Percentiles rank a stretch among this genome's conserved stretches.
phyloP scores from a whole-genome alignment of 2,888 invertebrate genomes.

The Synergus gifuensis region DNA sequence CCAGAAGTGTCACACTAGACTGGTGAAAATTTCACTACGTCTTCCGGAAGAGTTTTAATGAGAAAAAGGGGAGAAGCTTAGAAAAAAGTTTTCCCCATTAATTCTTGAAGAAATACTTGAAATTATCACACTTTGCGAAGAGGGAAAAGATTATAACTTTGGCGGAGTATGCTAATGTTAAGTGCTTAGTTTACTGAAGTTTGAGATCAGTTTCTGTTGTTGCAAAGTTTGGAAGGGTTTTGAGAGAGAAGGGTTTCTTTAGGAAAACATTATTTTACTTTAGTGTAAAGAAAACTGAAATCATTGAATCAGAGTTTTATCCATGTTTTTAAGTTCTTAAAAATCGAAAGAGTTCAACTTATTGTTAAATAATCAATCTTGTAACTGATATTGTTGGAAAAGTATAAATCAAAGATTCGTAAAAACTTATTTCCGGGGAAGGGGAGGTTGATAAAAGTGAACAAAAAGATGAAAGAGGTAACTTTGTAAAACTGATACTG shows the following conservation, averaged over 20 bases:
- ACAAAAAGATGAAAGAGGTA: background rate
- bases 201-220: conserved; percentile 20
- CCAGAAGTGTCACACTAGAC: background rate
- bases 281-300: too few relatives aligned
- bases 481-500: conserved; percentile 25
- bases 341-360: too few relatives aligned
- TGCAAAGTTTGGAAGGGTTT: background rate
- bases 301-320: too few relatives aligned
- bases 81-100: conserved; percentile 38
- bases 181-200: conserved; percentile 34
- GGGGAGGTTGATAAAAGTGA: background rate
- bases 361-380: too few relatives aligned
- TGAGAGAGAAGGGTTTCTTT: too few relatives aligned
- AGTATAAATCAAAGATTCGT: background rate
- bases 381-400: background rate
- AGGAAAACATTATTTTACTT: background rate
- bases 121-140: conserved; percentile 38
- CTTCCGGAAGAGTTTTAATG: conserved; percentile 30
- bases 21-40: background rate
- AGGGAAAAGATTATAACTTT: conserved; percentile 22
- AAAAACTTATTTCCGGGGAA: background rate
- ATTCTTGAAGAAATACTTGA: conserved; percentile 31
- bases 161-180: conserved; percentile 2
- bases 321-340: too few relatives aligned
- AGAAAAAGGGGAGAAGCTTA: conserved; percentile 18